Evolutionary conservation across 1,140 invertebrate genomes (phyloP), one percentile per base, ranked within the genome.

Genomic region (Probaryconus sp.): DNA sequence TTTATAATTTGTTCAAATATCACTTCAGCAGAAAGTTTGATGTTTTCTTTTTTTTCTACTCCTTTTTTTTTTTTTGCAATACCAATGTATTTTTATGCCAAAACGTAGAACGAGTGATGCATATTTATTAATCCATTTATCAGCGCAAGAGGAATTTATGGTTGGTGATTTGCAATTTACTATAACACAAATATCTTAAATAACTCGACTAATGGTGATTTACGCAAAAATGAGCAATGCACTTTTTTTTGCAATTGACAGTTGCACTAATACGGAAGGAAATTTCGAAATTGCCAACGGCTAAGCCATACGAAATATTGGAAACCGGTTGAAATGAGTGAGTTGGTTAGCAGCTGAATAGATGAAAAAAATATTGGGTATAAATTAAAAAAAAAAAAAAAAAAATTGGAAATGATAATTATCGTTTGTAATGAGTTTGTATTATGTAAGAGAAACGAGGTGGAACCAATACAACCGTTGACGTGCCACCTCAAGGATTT

Each of bases 181-280:
- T n/a, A n/a, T n/a, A 28, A 45, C 26, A 45, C 10, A 13, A 28
- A 21, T 35, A 13, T 9, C 20, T 26, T 17, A 37, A 51, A 40
- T 40, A 53, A 30, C 13, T 40, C 13, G 18, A 20, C 38, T 45
- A 58, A 58, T 47, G 13, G 21, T 26, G 30, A 47, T 58, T 45
- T 61, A 24, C 43, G 21, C 28, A 31, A 51, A 63, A 51, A 16
- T 42, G n/a, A 42, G 10, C 5, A 17, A 16, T 48, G 48, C 20
- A 9, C 2, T 35, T 45, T 58, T 43, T 58, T 24, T 9, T 14
- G 26, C 48, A 51, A 56, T 50, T 42, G 26, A 42, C 20, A 18
- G 31, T 68, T 68, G 43, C 47, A 37, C 47, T 26, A 53, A 51
- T 58, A 60, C 65, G 65, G 65, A 69, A 69, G 53, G 65, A 69